Evolutionary conservation across 2,113 vertebrate species (phyloP), one percentile per base, ranked within the genome.

Genomic region (Labrus mixtus): DNA sequence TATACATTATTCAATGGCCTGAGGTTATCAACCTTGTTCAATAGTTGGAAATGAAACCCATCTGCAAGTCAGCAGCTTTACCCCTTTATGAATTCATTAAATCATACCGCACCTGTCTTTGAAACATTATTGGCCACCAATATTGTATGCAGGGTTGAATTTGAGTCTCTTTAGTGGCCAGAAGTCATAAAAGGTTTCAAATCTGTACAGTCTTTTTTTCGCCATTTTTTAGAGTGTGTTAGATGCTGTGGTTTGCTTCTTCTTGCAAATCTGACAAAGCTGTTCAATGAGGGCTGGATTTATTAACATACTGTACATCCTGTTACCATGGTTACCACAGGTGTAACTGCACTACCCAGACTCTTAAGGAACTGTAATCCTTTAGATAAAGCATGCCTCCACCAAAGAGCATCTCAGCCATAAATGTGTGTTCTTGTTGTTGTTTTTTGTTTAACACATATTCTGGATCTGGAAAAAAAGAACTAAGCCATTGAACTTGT

Each of bases 301-400:
- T 8, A 19, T 8, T 58, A 43, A 55, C 37, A 57, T 57, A 74
- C 53, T 5, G 19, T 41, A 61, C 48, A 56, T 43, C 20, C 19
- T 45, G 60, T 78, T 73, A 57, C 64, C 39, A 63, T 72, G 57
- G 82, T 0, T 67, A 79, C 51, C 15, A 36, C 58, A 58, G 69
- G 56, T 69, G 58, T 67, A 33, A 33, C 29, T 33, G 29, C 29
- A 33, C 29, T 33, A 33, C 4, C 29, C 29, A 33, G 29, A 33
- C 29, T 33, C 29, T 33, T 33, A 33, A 33, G 6, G 29, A 33
- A 22, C 25, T 61, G 29, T 13, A 50, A 59, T 50, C 17, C 9
- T 33, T 33, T 41, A 8, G 41, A 63, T 43, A 66, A 68, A 73
- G 33, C 41, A 71, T 13, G 39, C 22, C 63, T 56, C 11, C 20